Base-by-base conservation (phyloP, 1,140 invertebrate species). In the Rhopalosiphum padi region DNA sequence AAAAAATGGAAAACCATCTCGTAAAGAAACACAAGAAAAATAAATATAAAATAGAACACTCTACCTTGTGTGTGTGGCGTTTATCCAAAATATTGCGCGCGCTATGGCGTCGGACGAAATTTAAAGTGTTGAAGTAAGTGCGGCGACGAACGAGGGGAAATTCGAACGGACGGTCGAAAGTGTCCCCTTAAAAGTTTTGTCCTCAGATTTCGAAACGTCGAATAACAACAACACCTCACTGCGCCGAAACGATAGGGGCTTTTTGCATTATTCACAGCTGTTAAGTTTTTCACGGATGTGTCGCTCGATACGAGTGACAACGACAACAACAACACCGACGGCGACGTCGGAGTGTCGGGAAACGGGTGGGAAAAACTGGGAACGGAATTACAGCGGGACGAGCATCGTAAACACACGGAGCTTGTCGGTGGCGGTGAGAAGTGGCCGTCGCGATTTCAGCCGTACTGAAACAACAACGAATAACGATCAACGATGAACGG, bases 381-480 rank as follows among this genome's bases (percentile, higher is more conserved):
- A 43, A 85, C 41, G 83, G 2, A 68, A 43, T 30, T 46, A 86
- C 15, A 86, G 9, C 41, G 25, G 30, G 41, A 18, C 23, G 43
- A 21, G 46, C 85, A 43, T 25, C 25, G 22, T 43, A 25, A 82
- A 2, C n/a, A 30, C 21, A 18, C 21, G 35, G 77, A 83, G 22
- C 6, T 35, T 8, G 7, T 1, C 35, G 22, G 77, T 83, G 22
- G 7, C 35, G 21, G 8, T 9, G 0, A n/a, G 18, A 23, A n/a
- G 2, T 8, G 21, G 46, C n/a, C 21, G 48, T 23, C 11, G 21
- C n/a, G 46, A 48, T 21, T 35, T 51, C 87, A 88, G 87, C 48
- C n/a, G 60, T 77, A 88, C 86, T 87, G 86, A 87, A 87, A 35
- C 46, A 87, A 30, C 46, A 77, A 77, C 60, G 60, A 77, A n/a